Evolutionary conservation across 2,888 invertebrate genomes (phyloP).

Genomic region (Ceriagrion tenellum): DNA sequence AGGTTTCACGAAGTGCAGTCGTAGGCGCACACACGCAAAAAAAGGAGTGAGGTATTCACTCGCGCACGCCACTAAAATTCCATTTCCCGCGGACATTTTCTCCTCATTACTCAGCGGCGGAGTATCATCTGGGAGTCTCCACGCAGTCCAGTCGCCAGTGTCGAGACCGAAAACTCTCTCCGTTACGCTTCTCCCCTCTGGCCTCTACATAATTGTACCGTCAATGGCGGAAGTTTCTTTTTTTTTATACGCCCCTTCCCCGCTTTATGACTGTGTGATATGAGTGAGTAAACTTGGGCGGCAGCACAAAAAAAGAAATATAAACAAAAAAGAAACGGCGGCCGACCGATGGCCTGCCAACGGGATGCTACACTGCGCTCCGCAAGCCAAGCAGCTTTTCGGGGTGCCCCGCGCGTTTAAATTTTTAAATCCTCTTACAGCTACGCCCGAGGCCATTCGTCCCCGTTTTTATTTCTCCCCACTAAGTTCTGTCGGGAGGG

Average conservation of each 20-base stretch:
- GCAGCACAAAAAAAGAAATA: too few species aligned
- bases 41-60: too few species aligned
- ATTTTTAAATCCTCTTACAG: slow-evolving; percentile 19
- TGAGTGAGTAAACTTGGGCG: background rate
- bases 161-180: background rate
- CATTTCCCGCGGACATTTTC: background rate
- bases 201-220: background rate
- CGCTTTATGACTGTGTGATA: background rate
- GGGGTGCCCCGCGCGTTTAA: background rate
- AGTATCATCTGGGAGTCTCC: background rate
- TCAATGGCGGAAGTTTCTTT: background rate
- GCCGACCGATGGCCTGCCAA: background rate
- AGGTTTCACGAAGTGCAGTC: too few species aligned
- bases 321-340: background rate
- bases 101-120: background rate
- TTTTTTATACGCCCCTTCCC: background rate
- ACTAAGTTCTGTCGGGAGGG: background rate
- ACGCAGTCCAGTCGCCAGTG: background rate
- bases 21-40: too few species aligned
- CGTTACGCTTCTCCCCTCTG: background rate
- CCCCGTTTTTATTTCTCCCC: background rate
- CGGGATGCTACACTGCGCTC: background rate
- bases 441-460: background rate
- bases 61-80: background rate
- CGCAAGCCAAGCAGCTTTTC: background rate